A percentile compares a stretch with the other conserved stretches of the same genome.
phyloP scores from a whole-genome alignment of 2,888 invertebrate species.

The Micoletzkya japonica region DNA sequence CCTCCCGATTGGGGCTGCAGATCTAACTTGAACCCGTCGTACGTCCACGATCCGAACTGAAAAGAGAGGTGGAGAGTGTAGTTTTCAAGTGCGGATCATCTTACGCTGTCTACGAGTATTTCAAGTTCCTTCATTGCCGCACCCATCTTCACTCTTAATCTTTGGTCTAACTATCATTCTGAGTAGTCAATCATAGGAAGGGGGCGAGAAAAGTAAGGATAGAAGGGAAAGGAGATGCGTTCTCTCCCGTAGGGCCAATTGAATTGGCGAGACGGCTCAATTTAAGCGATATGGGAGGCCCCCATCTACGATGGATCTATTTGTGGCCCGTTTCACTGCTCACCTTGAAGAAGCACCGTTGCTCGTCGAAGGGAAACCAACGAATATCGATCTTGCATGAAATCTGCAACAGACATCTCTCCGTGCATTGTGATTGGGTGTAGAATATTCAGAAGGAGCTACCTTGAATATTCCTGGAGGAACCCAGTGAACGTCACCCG shows the following conservation, averaged over 20 bases:
- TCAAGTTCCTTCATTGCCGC: background rate
- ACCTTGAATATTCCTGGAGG: constrained; percentile 74
- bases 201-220: too few relatives aligned
- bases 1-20: constrained; percentile 69
- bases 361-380: constrained; percentile 72
- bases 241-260: too few relatives aligned
- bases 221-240: too few relatives aligned
- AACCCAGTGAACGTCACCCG: constrained; percentile 93
- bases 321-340: too few relatives aligned
- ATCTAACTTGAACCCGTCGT: constrained; percentile 86
- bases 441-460: background rate
- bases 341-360: constrained; percentile 67
- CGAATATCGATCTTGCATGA: constrained; percentile 49
- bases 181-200: too few relatives aligned
- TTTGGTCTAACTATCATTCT: too few relatives aligned
- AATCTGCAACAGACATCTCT: constrained; percentile 78
- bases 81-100: too few relatives aligned
- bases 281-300: too few relatives aligned
- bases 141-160: background rate
- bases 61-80: background rate
- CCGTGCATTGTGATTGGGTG: background rate
- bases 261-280: too few relatives aligned
- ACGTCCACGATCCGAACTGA: constrained; percentile 78
- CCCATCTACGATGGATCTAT: too few relatives aligned
- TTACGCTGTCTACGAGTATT: too few relatives aligned